Evolutionary conservation across 2,888 invertebrate genomes (phyloP), one percentile per base, ranked within the genome.

Genomic region (Ischnura elegans): DNA sequence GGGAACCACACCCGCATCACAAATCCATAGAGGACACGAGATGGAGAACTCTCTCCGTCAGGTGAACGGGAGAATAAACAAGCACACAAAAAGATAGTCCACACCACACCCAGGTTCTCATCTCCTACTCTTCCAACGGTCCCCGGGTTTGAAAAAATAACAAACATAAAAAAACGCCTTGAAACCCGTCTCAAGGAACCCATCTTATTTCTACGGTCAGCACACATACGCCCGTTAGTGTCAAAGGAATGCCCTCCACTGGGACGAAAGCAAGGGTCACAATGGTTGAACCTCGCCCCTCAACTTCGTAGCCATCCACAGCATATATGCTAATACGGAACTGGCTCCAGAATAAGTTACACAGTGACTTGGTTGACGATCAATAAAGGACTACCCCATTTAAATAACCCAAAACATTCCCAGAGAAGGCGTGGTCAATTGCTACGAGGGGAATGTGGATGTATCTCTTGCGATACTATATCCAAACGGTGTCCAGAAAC

Each of bases 1-100:
- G 76, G 76, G 76, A n/a, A 36, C 29, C 76, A 76, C 76, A 76
- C 76, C 76, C 76, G 76, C 76, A 76, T 76, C 76, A 76, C 76
- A 76, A 76, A 76, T 76, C 76, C 36, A 4, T 0, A 36, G 36
- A 76, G 76, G 13, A 76, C 6, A 51, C 19, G 36, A 5, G 29
- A n/a, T 36, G 76, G 76, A 36, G 76, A 36, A 36, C 61, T 2
- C 6, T 29, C 29, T 25, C 76, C 51, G 8, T 51, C n/a, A 21
- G 76, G 76, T 29, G 76, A 36, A 13, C 76, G 76, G 13, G 29
- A 36, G 76, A 76, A 29, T 10, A 76, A 76, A 76, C 76, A 76
- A 25, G 6, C 61, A 61, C 61, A 61, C 61, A n/a, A 61, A 61
- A 76, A 29, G 13, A 76, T 76, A 29, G 76, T 36, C 76, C 76